phyloP scores from a whole-genome alignment of 2,113 vertebrate genomes.

The Cichladusa arquata region DNA sequence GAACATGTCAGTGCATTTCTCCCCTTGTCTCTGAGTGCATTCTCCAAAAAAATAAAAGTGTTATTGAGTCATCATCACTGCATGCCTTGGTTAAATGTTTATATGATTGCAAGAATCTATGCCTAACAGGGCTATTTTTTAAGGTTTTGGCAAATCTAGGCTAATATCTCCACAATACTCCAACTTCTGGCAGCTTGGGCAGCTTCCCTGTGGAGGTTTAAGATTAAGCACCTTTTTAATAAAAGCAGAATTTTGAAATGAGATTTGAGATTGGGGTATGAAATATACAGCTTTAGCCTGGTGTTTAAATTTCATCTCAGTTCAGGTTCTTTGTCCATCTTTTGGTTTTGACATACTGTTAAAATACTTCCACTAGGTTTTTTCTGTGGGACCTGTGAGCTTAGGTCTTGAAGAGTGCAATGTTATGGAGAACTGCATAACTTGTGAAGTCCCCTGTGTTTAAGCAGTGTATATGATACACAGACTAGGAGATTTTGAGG shows the following conservation, averaged over 20 bases:
- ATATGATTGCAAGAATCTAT: background rate
- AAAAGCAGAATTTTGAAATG: background rate
- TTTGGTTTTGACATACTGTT: background rate
- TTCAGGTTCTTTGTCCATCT: background rate
- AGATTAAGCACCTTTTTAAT: background rate
- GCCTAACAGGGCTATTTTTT: background rate
- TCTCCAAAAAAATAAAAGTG: background rate
- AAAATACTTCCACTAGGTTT: background rate
- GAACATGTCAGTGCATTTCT: rapidly evolving
- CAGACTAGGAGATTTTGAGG: background rate
- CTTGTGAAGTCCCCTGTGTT: background rate
- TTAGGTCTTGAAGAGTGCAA: background rate
- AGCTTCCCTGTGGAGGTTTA: background rate
- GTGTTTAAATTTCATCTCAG: background rate
- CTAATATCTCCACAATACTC: background rate
- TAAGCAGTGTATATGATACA: background rate
- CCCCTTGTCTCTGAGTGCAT: background rate
- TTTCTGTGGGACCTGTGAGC: background rate
- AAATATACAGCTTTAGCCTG: background rate
- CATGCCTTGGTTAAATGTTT: background rate
- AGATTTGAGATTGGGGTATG: background rate
- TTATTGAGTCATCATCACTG: background rate
- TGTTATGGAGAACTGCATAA: background rate
- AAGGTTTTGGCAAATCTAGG: background rate
- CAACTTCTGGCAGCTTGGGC: background rate